Base-by-base conservation (phyloP, 2,113 vertebrate species). In the Austrofundulus limnaeus region DNA sequence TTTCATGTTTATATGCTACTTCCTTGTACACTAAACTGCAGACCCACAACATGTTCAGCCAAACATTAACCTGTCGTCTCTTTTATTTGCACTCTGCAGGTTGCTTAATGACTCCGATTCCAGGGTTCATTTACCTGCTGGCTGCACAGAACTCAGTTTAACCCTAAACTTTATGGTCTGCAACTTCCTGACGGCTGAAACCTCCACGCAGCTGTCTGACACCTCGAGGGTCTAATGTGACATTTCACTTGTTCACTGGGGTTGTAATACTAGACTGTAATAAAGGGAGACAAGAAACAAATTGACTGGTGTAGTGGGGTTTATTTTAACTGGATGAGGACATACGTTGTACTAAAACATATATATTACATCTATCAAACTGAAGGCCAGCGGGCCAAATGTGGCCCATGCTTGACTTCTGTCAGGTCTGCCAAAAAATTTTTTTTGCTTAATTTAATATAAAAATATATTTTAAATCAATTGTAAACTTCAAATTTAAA, bases 41-140 rank as follows among this genome's bases (percentile, higher is more conserved):
- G n/a, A 51, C 5, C 11, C 34, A 50, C 42, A 48, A 23, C 17
- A 8, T 12, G 2, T 5, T 31, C 3, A 56, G 28, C 20, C n/a
- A 20, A 57, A 61, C 24, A 49, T 59, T 24, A 42, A 62, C 38
- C 14, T 23, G 12, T 11, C 20, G 13, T 19, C 42, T 41, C 14
- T 62, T 14, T 58, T 53, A 71, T 65, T 59, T 78, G 52, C 11
- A 31, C 50, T 54, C 39, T 16, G 4, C 28, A 58, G n/a, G 6
- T 53, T 39, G 19, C 21, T 61, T 13, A 45, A 62, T 1, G 24
- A 15, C 42, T 62, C n/a, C 48, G 58, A 64, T 31, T 25, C 57
- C 58, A 73, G 41, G 15, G 21, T 52, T 34, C 55, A 53, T 4
- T n/a, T 0, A n/a, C n/a, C n/a, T n/a, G 11, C 14, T 17, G 39